Conservation (phyloP, 2,113 vertebrate genomes). For the Galbula dea region DNA sequence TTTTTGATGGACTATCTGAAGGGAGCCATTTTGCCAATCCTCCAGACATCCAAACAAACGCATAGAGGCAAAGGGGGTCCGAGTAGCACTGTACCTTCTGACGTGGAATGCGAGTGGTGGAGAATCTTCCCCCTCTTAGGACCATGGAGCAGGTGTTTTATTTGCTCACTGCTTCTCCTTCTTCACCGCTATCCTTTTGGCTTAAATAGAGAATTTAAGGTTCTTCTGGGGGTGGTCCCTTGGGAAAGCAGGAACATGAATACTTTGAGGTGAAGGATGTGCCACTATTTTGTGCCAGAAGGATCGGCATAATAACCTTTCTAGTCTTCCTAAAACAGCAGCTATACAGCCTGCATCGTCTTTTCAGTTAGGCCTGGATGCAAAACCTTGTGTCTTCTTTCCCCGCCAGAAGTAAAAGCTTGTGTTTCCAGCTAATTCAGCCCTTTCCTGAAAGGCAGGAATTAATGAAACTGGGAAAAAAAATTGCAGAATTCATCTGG, state of each 20-base stretch:
- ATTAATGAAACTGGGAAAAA: not conserved
- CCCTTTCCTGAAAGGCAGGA: not conserved
- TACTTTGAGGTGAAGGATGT: not conserved
- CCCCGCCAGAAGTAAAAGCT: not conserved
- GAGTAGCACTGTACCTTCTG: not conserved
- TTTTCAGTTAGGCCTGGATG: not conserved
- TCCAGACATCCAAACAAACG: not conserved
- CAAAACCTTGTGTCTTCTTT: not conserved
- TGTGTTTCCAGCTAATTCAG: not conserved
- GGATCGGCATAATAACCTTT: not conserved
- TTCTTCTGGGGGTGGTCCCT: rapidly evolving
- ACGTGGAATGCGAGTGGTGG: not conserved
- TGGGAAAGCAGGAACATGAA: not conserved
- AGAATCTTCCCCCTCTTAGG: not conserved
- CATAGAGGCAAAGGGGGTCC: not conserved
- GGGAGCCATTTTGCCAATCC: not conserved
- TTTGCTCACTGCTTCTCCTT: not conserved
- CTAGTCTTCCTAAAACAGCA: not conserved
- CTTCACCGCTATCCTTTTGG: not conserved
- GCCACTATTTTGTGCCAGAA: not conserved
- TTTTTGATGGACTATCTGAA: not conserved
- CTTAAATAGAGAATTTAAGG: not conserved
- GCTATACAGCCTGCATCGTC: not conserved
- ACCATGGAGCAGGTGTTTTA: not conserved
- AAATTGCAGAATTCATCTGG: not conserved